These are phyloP conservation scores for Leptodactylus fallax DNA, from an alignment of 2,797 vertebrate genomes.

Conservation along the genomic window DNA sequence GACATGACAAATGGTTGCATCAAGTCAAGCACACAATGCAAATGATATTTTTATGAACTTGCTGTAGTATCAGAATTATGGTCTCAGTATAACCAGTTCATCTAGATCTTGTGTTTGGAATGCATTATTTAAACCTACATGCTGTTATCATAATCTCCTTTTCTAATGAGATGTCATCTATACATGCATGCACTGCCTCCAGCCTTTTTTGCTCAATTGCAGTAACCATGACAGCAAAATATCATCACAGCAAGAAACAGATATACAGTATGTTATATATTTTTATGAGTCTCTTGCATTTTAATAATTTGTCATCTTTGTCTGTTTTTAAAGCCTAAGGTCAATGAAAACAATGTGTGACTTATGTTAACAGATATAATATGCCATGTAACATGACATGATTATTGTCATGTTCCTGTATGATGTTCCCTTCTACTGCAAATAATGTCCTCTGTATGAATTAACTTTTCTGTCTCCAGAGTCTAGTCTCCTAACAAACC, in stretches of 20 bases:
- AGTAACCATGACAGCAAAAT: slow-evolving; percentile 62
- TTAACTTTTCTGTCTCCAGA: background rate
- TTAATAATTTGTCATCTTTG: background rate
- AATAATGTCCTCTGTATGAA: background rate
- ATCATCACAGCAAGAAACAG: slow-evolving; percentile 33
- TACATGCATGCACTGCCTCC: slow-evolving; percentile 52
- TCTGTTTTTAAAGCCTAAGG: background rate
- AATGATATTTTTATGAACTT: slow-evolving; percentile 44
- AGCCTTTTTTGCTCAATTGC: slow-evolving; percentile 43
- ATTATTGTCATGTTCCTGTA: background rate
- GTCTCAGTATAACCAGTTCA: slow-evolving; percentile 25
- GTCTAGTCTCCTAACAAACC: background rate
- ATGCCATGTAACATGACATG: background rate
- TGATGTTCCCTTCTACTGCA: background rate
- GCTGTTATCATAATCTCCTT: slow-evolving; percentile 61
- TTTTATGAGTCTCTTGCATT: background rate
- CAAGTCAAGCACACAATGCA: slow-evolving; percentile 37
- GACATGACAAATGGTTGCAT: slow-evolving; percentile 20
- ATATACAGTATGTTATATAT: slow-evolving; percentile 11
- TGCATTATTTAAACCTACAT: slow-evolving; percentile 63
- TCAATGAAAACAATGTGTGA: background rate
- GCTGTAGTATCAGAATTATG: slow-evolving; percentile 12
- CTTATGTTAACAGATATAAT: background rate
- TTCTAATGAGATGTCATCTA: slow-evolving; percentile 59
- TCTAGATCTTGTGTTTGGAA: slow-evolving; percentile 30